Evolutionary conservation across 2,888 invertebrate genomes (phyloP).

Genomic region (Augochlorella aurata): DNA sequence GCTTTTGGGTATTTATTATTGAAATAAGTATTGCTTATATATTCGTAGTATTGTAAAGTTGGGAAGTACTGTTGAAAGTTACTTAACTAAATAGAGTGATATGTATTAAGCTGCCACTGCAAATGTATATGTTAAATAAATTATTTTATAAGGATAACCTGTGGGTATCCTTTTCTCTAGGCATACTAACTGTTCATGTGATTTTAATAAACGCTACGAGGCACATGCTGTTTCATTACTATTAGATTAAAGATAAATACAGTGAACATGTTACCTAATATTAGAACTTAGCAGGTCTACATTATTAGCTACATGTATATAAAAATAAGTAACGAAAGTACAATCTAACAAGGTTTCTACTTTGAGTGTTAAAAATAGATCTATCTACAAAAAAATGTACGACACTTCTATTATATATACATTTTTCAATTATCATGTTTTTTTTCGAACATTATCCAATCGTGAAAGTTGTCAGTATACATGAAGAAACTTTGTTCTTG

Average conservation of each 20-base stretch:
- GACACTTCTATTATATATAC: conserved; percentile 58
- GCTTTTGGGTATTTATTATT: conserved; percentile 56
- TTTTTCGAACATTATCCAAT: conserved; percentile 37
- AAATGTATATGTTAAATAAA: conserved; percentile 73
- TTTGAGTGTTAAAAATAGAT: conserved; percentile 55
- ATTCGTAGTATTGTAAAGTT: conserved; percentile 67
- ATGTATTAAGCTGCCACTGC: conserved; percentile 73
- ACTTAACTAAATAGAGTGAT: conserved; percentile 65
- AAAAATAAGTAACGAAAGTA: conserved; percentile 62
- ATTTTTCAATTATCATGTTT: conserved; percentile 49
- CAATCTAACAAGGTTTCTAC: conserved; percentile 52
- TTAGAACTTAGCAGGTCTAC: conserved; percentile 50
- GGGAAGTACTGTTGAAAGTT: conserved; percentile 61
- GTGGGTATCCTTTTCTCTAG: conserved; percentile 50
- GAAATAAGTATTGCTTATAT: conserved; percentile 64
- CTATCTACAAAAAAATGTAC: conserved; percentile 66
- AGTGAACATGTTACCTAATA: conserved; percentile 59
- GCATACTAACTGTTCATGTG: conserved; percentile 55
- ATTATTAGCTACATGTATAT: conserved; percentile 54
- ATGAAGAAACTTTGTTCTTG: conserved; percentile 42
- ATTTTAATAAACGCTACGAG: conserved; percentile 68
- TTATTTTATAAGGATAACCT: conserved; percentile 66
- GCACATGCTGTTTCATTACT: conserved; percentile 70
- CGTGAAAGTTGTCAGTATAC: conserved; percentile 35
- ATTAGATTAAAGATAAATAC: conserved; percentile 62